Evolutionary conservation across 2,797 vertebrate species (phyloP).

Genomic region (Phataginus tricuspis): DNA sequence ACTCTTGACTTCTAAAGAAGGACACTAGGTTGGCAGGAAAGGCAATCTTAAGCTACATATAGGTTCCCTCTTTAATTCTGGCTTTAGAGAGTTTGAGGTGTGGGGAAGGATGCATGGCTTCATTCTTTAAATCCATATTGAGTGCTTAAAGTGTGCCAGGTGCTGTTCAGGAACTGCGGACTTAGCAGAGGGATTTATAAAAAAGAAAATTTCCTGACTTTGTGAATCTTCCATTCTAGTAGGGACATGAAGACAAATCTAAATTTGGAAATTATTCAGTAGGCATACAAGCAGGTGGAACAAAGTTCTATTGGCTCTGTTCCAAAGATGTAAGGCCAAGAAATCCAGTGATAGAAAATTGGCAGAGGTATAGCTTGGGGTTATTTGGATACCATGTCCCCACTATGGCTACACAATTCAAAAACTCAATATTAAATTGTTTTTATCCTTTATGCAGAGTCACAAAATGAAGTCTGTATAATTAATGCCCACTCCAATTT

Average conservation of each 20-base stretch:
- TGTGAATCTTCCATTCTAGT: not conserved
- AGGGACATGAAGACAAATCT: not conserved
- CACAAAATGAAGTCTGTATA: not conserved
- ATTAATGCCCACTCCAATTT: not conserved
- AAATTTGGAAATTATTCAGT: not conserved
- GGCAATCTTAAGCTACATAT: not conserved
- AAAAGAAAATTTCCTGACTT: not conserved
- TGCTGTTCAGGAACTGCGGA: not conserved
- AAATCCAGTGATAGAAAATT: slow-evolving; percentile 26
- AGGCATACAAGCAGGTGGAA: not conserved
- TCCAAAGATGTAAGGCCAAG: not conserved
- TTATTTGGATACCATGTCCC: slow-evolving; percentile 15
- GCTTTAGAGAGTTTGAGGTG: not conserved
- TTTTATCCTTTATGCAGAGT: not conserved
- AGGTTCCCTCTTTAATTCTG: not conserved
- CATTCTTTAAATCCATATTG: not conserved
- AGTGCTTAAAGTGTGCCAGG: not conserved
- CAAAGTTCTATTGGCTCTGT: not conserved
- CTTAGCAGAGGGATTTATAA: not conserved
- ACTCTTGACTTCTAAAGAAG: not conserved
- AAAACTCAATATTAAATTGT: not conserved
- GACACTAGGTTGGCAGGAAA: not conserved
- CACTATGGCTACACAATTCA: not conserved
- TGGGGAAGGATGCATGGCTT: not conserved
- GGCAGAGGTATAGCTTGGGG: not conserved